These are phyloP conservation scores for Poeciliopsis turrubarensis DNA, from an alignment of 2,113 vertebrate genomes.

Conservation along the genomic window DNA sequence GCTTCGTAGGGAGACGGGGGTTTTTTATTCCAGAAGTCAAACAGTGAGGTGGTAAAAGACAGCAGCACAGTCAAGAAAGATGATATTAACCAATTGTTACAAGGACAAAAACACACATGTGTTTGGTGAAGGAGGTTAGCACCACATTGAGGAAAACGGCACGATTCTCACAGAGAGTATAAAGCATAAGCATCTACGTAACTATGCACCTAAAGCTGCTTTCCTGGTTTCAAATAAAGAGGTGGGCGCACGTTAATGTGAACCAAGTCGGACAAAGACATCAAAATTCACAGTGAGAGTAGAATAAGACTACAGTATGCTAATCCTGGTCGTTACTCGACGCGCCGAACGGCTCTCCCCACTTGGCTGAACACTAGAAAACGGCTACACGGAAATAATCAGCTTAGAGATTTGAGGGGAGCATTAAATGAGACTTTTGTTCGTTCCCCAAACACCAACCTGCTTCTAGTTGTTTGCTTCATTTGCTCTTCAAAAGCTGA, in stretches of 20 bases:
- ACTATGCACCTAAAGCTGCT: slow-evolving; percentile 28
- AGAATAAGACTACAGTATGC: slow-evolving; percentile 23
- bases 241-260: slow-evolving; percentile 9
- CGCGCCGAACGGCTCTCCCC: not conserved
- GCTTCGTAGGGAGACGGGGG: slow-evolving; percentile 56
- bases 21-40: slow-evolving; percentile 74
- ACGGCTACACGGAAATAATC: slow-evolving; percentile 28
- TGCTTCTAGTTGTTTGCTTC: not conserved
- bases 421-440: slow-evolving; percentile 3
- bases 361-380: not conserved
- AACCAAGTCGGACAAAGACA: slow-evolving; percentile 29
- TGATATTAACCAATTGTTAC: slow-evolving; percentile 37
- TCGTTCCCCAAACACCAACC: not conserved
- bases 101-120: slow-evolving; percentile 53
- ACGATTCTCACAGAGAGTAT: slow-evolving; percentile 42
- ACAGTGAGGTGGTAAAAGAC: slow-evolving; percentile 60
- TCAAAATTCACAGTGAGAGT: slow-evolving; percentile 56
- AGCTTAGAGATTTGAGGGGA: not conserved
- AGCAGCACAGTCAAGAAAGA: slow-evolving; percentile 63
- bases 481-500: not conserved
- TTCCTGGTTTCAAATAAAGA: slow-evolving; percentile 4
- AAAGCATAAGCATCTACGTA: slow-evolving; percentile 35
- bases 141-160: slow-evolving; percentile 57
- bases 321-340: not conserved
- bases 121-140: slow-evolving; percentile 50